Evolutionary conservation across 2,797 vertebrate genomes (phyloP).

Genomic region (Orestias chungarensis): DNA sequence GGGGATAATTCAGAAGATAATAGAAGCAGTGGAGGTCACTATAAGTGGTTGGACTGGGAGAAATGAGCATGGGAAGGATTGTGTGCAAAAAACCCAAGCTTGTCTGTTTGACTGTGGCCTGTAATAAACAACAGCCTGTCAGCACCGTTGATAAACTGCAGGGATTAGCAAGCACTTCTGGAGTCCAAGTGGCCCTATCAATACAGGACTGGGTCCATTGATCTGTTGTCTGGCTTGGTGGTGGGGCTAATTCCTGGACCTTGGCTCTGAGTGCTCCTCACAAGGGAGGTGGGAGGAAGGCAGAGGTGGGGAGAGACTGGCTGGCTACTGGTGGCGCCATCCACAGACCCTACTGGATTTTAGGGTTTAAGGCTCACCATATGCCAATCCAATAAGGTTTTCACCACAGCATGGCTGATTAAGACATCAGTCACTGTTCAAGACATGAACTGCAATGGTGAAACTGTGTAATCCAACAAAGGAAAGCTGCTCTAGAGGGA

Average conservation of each 20-base stretch:
- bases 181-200: constrained; percentile 78
- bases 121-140: constrained; percentile 65
- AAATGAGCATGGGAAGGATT: constrained; percentile 24
- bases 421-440: constrained; percentile 8
- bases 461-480: background rate
- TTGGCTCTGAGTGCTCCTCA: constrained; percentile 73
- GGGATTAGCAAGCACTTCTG: constrained; percentile 81
- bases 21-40: constrained; percentile 52
- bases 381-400: constrained; percentile 51
- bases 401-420: constrained; percentile 36
- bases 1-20: constrained; percentile 48
- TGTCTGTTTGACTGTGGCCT: constrained; percentile 50
- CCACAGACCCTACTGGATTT: constrained; percentile 69
- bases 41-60: constrained; percentile 26
- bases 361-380: constrained; percentile 61
- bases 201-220: constrained; percentile 78
- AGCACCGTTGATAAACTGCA: constrained; percentile 77
- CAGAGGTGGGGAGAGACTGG: constrained; percentile 65
- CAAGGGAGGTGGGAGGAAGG: constrained; percentile 59
- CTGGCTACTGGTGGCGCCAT: constrained; percentile 75
- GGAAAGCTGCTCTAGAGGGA: background rate
- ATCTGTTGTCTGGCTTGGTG: constrained; percentile 80
- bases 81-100: constrained; percentile 44
- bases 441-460: constrained; percentile 9
- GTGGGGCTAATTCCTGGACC: constrained; percentile 79